Base-by-base conservation (phyloP, 2,113 vertebrate species). In the Sander lucioperca region DNA sequence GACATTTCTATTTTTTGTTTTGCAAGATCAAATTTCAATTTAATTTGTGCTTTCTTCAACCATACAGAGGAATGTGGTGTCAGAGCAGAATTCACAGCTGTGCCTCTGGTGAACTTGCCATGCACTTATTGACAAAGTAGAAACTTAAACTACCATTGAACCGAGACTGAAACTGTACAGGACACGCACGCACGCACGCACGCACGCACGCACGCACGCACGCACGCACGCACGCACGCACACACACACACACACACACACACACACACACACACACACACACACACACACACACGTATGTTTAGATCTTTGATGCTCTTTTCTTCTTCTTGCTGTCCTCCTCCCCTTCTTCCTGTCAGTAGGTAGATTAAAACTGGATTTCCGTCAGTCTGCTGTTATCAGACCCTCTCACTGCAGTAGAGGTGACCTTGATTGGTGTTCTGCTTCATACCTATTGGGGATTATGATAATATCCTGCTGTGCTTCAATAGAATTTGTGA, bases 381-480 rank as follows among this genome's bases (percentile, higher is more conserved):
- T 90, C 54, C 71, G 74, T 84, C 68, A 12, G 67, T 75, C 59
- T 63, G 51, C 78, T 80, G 47, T 83, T 77, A 88, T 91, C 87
- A 33, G 63, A 77, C n/a, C 19, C 54, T 62, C 77, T 75, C 56
- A 69, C 19, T 77, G 77, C 74, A 72, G 72, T 82, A 61, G 83
- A 80, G 81, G 82, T 90, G 86, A 91, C 88, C 89, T 93, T 93
- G 89, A 91, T 88, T 82, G 69, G 85, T 84, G 81, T 80, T 85
- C 83, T 85, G 43, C 74, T 81, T 89, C 61, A 43, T 84, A 88
- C 88, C 91, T 90, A 74, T 90, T 82, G 72, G 77, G 80, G 84
- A 88, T 90, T 92, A 85, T 89, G 86, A 91, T 91, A 86, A 85
- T 86, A 83, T 91, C 88, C 77, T 77, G 81, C 87, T 85, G 84